A percentile compares a stretch with the other conserved stretches of the same genome.
These are phyloP conservation scores for Monochamus alternatus DNA, from an alignment of 2,888 invertebrate genomes.

Conservation along the genomic window DNA sequence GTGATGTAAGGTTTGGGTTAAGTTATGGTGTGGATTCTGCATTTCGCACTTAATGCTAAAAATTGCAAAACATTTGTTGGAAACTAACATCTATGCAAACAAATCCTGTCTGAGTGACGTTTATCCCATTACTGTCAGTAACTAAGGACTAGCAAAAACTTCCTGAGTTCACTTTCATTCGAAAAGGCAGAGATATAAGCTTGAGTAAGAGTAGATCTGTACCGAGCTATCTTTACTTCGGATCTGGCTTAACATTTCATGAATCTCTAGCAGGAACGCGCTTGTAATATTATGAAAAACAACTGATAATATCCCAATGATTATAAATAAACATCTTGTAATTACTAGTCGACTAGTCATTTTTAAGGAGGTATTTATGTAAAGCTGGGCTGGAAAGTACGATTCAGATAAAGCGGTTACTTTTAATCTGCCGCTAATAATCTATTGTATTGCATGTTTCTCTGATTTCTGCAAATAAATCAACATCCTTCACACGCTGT, in stretches of 20 bases:
- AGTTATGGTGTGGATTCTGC: too few relatives aligned
- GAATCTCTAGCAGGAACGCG: constrained; percentile 41
- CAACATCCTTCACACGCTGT: neutral
- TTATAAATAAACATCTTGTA: constrained; percentile 35
- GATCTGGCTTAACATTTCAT: constrained; percentile 50
- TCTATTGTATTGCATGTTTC: constrained; percentile 24
- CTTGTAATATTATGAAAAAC: constrained; percentile 45
- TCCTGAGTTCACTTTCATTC: constrained; percentile 52
- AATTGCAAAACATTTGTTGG: constrained; percentile 40
- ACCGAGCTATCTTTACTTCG: constrained; percentile 39
- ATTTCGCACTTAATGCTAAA: constrained; percentile 12
- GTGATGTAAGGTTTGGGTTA: too few relatives aligned
- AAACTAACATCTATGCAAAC: constrained; percentile 34
- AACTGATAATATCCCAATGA: constrained; percentile 41
- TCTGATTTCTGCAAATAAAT: constrained; percentile 19
- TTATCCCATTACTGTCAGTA: constrained; percentile 57
- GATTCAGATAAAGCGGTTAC: constrained; percentile 31
- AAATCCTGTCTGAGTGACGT: constrained; percentile 46
- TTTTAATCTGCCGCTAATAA: constrained; percentile 34
- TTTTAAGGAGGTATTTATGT: constrained; percentile 34
- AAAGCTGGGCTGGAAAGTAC: constrained; percentile 31
- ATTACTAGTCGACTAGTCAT: constrained; percentile 31
- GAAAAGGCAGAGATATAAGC: constrained; percentile 40
- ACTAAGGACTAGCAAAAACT: constrained; percentile 48
- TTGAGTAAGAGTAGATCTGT: constrained; percentile 40